A percentile compares a stretch with the other conserved stretches of the same genome.
phyloP scores from a whole-genome alignment of 2,888 invertebrate genomes.

The Dicranocentrus wangi region DNA sequence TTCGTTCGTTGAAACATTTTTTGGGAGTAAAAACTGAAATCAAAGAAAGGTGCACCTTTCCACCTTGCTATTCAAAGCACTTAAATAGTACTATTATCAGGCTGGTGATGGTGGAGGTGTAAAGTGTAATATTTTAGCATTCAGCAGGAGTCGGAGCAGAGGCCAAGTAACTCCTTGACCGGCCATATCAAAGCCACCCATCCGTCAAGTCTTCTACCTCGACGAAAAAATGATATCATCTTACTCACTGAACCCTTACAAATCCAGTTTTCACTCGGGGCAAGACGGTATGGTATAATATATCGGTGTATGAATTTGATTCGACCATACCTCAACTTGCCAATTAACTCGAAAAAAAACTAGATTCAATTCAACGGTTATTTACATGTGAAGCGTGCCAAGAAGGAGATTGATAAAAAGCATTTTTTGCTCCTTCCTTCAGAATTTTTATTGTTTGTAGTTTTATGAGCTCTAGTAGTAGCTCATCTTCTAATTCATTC shows the following conservation, averaged over 20 bases:
- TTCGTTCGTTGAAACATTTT: constrained; percentile 13
- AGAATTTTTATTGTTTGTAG: constrained; percentile 49
- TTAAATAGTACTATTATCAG: not conserved
- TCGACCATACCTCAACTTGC: constrained; percentile 24
- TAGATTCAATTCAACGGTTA: constrained; percentile 59
- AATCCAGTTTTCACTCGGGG: constrained; percentile 59
- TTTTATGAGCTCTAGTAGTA: constrained; percentile 23
- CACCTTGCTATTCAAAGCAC: constrained; percentile 31
- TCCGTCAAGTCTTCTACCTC: constrained; percentile 62
- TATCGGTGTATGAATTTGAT: constrained; percentile 35
- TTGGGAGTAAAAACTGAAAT: constrained; percentile 22
- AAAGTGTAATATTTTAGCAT: constrained; percentile 39
- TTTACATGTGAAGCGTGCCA: constrained; percentile 60
- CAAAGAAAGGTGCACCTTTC: constrained; percentile 43
- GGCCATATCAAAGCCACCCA: constrained; percentile 63
- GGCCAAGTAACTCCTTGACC: constrained; percentile 66
- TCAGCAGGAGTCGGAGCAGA: constrained; percentile 39
- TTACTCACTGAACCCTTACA: constrained; percentile 65
- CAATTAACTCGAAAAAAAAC: constrained; percentile 58
- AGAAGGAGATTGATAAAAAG: constrained; percentile 35
- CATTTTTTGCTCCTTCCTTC: constrained; percentile 34
- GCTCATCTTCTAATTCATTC: constrained; percentile 42
- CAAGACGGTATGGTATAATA: constrained; percentile 17
- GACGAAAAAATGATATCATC: constrained; percentile 61
- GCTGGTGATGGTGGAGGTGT: not conserved